Conservation (phyloP, 2,113 vertebrate genomes). For the Cinclus mexicanus region DNA sequence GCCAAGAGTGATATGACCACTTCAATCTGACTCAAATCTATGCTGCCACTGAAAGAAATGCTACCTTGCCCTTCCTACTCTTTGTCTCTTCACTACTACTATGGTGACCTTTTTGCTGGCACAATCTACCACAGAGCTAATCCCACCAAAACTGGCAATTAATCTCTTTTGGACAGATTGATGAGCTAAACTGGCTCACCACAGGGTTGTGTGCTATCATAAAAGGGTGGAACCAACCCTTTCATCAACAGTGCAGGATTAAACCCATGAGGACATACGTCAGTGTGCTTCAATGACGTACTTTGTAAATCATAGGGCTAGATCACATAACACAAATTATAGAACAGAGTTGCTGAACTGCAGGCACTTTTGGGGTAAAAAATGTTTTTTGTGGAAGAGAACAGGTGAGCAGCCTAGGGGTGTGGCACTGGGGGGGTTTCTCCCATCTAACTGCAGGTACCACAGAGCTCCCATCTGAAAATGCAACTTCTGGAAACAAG, state of each 20-base stretch:
- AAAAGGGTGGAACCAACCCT: conserved; percentile 12
- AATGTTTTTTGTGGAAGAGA: neutral
- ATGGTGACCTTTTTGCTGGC: neutral
- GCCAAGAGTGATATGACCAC: neutral
- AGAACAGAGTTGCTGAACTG: neutral
- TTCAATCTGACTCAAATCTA: neutral
- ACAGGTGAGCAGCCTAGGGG: neutral
- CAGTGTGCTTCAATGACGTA: conserved; percentile 29
- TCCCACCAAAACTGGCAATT: neutral
- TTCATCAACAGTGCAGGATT: conserved; percentile 42
- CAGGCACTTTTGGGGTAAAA: neutral
- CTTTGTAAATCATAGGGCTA: neutral
- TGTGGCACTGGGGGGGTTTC: neutral
- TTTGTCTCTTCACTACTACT: neutral
- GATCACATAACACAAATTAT: neutral
- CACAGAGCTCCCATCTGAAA: neutral
- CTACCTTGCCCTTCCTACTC: neutral
- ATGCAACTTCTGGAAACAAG: neutral
- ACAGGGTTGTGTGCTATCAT: neutral
- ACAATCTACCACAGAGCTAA: neutral
- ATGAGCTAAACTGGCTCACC: neutral
- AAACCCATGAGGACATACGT: conserved; percentile 39
- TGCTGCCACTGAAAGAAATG: neutral
- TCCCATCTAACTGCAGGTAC: rapidly evolving
- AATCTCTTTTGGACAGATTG: neutral